phyloP scores from a whole-genome alignment of 2,888 invertebrate species.

The Dolichopus griseipennis region DNA sequence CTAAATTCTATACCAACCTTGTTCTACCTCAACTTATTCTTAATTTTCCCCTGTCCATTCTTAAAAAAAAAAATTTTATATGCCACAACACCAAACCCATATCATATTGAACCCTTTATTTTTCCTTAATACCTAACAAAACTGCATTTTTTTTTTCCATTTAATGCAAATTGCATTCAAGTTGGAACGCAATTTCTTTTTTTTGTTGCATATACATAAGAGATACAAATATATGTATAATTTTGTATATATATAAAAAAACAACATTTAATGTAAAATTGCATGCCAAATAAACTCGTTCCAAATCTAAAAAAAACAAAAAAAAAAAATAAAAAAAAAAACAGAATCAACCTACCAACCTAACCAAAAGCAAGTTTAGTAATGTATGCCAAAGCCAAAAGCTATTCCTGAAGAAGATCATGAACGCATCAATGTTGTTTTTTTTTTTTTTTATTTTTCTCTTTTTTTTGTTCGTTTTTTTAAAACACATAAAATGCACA shows the following conservation, averaged over 20 bases:
- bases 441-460: background rate
- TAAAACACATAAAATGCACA: background rate
- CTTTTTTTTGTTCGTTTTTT: background rate
- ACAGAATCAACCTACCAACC: background rate
- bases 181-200: background rate
- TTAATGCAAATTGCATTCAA: background rate
- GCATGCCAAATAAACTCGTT: background rate
- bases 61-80: too few species aligned
- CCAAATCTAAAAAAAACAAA: background rate
- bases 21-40: background rate
- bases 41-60: background rate
- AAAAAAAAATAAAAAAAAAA: too few species aligned
- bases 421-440: background rate
- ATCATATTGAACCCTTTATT: background rate
- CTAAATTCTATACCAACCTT: background rate
- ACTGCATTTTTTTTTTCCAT: background rate
- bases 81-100: background rate
- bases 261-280: background rate
- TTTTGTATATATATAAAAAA: background rate
- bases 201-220: background rate
- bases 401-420: background rate
- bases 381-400: slow-evolving; percentile 3
- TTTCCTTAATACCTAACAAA: too few species aligned
- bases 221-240: background rate
- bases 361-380: background rate